These are phyloP conservation scores for Pteropus alecto DNA, from an alignment of 2,113 vertebrate genomes.

Conservation along the genomic window DNA sequence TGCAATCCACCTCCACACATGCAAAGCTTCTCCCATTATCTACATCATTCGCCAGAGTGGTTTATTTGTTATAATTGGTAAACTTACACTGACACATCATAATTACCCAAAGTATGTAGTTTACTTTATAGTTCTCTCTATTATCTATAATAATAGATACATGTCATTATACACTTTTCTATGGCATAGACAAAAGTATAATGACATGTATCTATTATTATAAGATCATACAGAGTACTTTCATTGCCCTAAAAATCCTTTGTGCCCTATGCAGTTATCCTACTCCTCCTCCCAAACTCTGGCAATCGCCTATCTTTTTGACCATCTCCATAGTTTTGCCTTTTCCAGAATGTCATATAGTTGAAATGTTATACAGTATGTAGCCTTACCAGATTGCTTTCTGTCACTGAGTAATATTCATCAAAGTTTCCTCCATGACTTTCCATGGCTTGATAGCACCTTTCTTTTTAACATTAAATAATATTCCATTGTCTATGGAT, in stretches of 20 bases:
- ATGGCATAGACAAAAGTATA: background rate
- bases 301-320: background rate
- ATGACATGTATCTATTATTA: background rate
- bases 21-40: background rate
- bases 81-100: background rate
- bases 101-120: background rate
- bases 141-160: too few relatives aligned
- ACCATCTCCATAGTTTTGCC: background rate
- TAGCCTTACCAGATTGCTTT: background rate
- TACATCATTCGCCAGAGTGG: too few relatives aligned
- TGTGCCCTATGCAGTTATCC: background rate
- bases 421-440: background rate
- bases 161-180: background rate
- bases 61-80: background rate
- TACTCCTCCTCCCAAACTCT: too few relatives aligned
- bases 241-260: background rate
- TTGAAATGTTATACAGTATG: background rate
- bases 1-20: background rate
- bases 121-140: background rate
- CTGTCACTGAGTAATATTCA: background rate
- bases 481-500: background rate
- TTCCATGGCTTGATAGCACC: background rate
- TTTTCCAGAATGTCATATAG: background rate
- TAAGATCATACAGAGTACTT: background rate
- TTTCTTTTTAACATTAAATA: background rate